Evolutionary conservation across 2,888 invertebrate genomes (phyloP), one percentile per base, ranked within the genome.

Genomic region (Aphelenchoides bicaudatus): DNA sequence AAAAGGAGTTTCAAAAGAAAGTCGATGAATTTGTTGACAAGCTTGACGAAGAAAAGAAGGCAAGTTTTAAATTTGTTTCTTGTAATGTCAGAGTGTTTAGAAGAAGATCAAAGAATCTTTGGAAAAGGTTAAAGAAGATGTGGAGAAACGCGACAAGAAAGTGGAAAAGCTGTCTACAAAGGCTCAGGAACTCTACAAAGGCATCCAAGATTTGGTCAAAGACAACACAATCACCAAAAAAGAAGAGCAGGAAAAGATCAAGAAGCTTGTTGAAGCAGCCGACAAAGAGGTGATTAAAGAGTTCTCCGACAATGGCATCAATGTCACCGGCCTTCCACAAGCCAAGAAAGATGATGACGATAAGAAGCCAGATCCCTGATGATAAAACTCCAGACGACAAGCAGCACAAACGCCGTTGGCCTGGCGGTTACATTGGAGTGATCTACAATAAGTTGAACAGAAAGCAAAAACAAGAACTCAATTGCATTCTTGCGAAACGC

Each of bases 381-480:
- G 43, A 19, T 6, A 43, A 43, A 43, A n/a, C 10, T 8, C 6
- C 43, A 6, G 16, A 25, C 43, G 6, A 43, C 10, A 43, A 43
- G 23, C 6, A 43, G 23, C n/a, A 6, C 16, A 34, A 34, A 34
- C 10, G 34, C 10, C 34, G n/a, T 10, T n/a, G 34, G n/a, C 43
- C 43, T 6, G 23, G 16, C 23, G 43, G 43, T n/a, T 43, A 8
- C 43, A 6, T 43, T n/a, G 43, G 16, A 10, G 23, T 25, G 8
- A 10, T 43, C 43, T 43, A 43, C 43, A n/a, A 25, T 21, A 43
- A 43, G 23, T 25, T 43, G 43, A 43, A 8, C 10, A 43, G 25
- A 43, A 21, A 43, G 16, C 21, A 43, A 8, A 10, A 43, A n/a
- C 16, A 6, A 10, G 10, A 19, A 10, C 6, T 43, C 16, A 8